phyloP scores from a whole-genome alignment of 2,888 invertebrate genomes.

The Epicampocera succincta region DNA sequence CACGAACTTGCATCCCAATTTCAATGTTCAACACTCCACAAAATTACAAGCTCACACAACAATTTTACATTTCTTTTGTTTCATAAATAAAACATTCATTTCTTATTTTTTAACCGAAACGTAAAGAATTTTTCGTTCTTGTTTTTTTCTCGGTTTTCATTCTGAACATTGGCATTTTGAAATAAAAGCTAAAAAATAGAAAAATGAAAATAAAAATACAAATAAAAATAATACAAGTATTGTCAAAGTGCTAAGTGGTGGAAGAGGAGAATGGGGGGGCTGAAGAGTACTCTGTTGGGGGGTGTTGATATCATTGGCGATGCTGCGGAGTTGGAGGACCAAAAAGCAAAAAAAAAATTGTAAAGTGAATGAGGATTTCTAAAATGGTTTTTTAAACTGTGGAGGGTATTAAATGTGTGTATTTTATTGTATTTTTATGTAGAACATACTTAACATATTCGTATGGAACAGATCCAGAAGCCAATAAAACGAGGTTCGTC shows the following conservation, averaged over 20 bases:
- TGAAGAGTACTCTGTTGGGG: constrained; percentile 31
- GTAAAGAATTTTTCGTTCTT: constrained; percentile 53
- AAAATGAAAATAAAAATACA: constrained; percentile 29
- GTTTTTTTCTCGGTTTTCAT: constrained; percentile 35
- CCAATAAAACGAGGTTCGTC: constrained; percentile 19
- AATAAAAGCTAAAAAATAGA: constrained; percentile 21
- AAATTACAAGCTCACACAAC: constrained; percentile 47
- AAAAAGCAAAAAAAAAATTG: neutral
- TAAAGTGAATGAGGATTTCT: constrained; percentile 28
- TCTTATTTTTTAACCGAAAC: constrained; percentile 54
- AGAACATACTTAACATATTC: constrained; percentile 39
- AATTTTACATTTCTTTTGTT: constrained; percentile 70
- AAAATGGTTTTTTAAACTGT: constrained; percentile 46
- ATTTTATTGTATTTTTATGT: constrained; percentile 59
- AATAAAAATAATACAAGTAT: constrained; percentile 61
- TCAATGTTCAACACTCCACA: constrained; percentile 46
- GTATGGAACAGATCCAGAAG: constrained; percentile 25
- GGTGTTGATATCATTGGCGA: constrained; percentile 26
- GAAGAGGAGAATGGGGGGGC: constrained; percentile 43
- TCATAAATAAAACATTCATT: constrained; percentile 70
- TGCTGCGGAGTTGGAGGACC: constrained; percentile 33
- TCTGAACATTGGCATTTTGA: constrained; percentile 65
- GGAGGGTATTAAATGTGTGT: constrained; percentile 51
- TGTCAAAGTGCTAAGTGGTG: constrained; percentile 68
- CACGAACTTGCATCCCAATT: neutral